A percentile compares a stretch with the other conserved stretches of the same genome.
These are phyloP conservation scores for Slavum lentiscoides DNA, from an alignment of 2,888 invertebrate species.

Conservation along the genomic window DNA sequence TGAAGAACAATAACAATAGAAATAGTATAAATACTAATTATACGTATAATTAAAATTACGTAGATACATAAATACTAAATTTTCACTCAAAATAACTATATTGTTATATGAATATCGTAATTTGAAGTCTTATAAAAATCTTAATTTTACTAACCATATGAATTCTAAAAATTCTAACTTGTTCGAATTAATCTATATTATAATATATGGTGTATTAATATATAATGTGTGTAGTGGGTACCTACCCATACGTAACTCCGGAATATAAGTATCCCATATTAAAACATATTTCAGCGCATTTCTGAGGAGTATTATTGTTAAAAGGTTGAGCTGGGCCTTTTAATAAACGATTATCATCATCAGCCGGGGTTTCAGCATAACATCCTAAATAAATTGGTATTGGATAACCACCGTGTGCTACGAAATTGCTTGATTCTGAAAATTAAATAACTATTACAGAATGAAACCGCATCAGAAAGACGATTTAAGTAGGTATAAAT, in stretches of 20 bases:
- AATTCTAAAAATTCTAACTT: too few species aligned
- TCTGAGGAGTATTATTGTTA: slow-evolving; percentile 51
- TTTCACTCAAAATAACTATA: too few species aligned
- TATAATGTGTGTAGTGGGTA: too few species aligned
- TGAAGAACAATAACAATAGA: too few species aligned
- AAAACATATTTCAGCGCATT: slow-evolving; percentile 54
- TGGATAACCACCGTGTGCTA: slow-evolving; percentile 29
- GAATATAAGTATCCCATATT: slow-evolving; percentile 54
- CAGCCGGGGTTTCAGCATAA: slow-evolving; percentile 55
- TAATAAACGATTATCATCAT: slow-evolving; percentile 54
- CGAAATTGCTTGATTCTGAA: slow-evolving; percentile 23
- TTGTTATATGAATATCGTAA: too few species aligned
- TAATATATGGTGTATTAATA: too few species aligned
- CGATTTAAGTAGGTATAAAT: not conserved
- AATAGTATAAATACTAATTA: too few species aligned
- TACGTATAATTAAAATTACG: too few species aligned
- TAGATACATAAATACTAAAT: too few species aligned
- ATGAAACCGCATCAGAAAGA: not conserved
- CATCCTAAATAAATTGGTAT: slow-evolving; percentile 55
- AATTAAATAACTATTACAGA: slow-evolving; percentile 5
- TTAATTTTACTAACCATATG: too few species aligned
- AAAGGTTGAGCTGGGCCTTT: slow-evolving; percentile 55
- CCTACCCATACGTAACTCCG: slow-evolving; percentile 55
- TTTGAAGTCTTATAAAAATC: too few species aligned
- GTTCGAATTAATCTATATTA: too few species aligned